Percentiles rank a stretch among this genome's conserved stretches.
phyloP scores from a whole-genome alignment of 2,797 vertebrate genomes.

The Melanotaenia parkinsoni region DNA sequence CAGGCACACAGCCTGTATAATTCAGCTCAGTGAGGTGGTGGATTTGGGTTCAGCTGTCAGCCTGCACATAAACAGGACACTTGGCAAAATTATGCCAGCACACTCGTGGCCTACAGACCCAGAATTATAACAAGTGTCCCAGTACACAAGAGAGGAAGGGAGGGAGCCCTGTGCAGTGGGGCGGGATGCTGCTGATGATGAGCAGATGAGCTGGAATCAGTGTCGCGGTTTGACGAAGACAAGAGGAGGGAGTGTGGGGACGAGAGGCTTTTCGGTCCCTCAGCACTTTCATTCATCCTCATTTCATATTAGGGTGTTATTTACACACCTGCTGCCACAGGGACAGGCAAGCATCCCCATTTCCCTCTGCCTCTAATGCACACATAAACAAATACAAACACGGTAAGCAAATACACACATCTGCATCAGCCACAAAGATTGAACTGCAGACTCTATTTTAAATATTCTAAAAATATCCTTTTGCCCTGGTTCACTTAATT shows the following conservation, averaged over 20 bases:
- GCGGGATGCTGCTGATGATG: slow-evolving; percentile 43
- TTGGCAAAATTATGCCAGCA: slow-evolving; percentile 78
- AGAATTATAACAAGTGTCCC: slow-evolving; percentile 80
- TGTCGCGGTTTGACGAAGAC: slow-evolving; percentile 52
- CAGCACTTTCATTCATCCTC: slow-evolving; percentile 64
- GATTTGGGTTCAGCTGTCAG: slow-evolving; percentile 74
- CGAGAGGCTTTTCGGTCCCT: slow-evolving; percentile 54
- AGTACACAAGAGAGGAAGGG: slow-evolving; percentile 38
- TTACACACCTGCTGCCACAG: slow-evolving; percentile 78
- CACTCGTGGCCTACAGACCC: slow-evolving; percentile 74
- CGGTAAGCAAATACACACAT: slow-evolving; percentile 28
- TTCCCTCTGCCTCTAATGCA: slow-evolving; percentile 22
- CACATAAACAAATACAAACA: slow-evolving; percentile 31
- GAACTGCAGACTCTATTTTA: slow-evolving; percentile 52
- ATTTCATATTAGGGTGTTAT: slow-evolving; percentile 73
- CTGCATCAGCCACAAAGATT: slow-evolving; percentile 18
- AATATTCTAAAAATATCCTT: slow-evolving; percentile 63
- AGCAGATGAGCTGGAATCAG: slow-evolving; percentile 73
- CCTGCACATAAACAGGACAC: slow-evolving; percentile 70
- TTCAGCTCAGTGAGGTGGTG: slow-evolving; percentile 63
- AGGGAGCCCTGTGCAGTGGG: slow-evolving; percentile 23
- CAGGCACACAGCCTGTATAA: slow-evolving; percentile 54
- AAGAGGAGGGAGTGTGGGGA: slow-evolving; percentile 34
- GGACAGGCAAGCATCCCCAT: slow-evolving; percentile 30
- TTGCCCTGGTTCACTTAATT: slow-evolving; percentile 71